These are phyloP conservation scores for Fukomys damarensis DNA, from an alignment of 2,113 vertebrate species.

Conservation along the genomic window DNA sequence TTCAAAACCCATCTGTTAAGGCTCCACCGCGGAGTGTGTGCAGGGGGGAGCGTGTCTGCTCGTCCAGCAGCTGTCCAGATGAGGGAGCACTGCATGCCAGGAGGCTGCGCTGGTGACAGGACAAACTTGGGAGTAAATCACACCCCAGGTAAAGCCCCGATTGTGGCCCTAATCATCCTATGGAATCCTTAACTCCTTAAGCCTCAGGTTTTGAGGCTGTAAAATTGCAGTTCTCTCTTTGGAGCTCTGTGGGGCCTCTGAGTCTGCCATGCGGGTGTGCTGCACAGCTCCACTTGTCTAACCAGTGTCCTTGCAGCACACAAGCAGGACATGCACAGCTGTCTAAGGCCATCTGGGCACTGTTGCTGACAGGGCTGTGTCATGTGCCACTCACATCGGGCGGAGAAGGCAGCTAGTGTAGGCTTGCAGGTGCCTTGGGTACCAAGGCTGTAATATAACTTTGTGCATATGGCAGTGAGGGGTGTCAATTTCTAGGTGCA, in stretches of 20 bases:
- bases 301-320: accelerated
- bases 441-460: not conserved
- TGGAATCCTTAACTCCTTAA: no score
- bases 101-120: accelerated
- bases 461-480: not conserved
- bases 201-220: not conserved
- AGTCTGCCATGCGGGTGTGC: accelerated
- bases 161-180: accelerated
- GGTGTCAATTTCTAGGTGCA: not conserved
- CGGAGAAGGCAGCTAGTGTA: accelerated
- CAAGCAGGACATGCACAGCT: not conserved
- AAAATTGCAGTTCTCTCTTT: accelerated
- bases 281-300: accelerated
- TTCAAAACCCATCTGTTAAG: not conserved
- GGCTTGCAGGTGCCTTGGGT: not conserved
- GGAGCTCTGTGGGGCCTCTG: no score
- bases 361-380: no score
- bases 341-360: no score
- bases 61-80: accelerated
- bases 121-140: accelerated
- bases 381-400: no score
- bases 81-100: accelerated
- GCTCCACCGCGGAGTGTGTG: accelerated
- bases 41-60: accelerated
- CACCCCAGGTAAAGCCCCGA: accelerated